Evolutionary conservation across 2,113 vertebrate genomes (phyloP).

Genomic region (Serilophus lunatus): DNA sequence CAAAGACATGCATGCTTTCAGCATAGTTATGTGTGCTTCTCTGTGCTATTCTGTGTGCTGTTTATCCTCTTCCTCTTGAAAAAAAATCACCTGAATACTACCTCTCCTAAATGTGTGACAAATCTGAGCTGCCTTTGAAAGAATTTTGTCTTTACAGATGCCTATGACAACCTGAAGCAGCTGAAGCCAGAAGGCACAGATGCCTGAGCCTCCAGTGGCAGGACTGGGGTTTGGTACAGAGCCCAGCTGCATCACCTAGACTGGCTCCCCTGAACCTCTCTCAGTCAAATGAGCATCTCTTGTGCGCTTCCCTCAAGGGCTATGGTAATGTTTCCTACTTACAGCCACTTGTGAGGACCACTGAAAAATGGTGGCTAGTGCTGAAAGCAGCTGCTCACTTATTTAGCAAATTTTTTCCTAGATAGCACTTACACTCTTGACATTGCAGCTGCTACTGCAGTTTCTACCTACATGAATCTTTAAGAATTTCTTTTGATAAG

Average conservation of each 20-base stretch:
- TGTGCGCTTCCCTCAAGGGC: conserved; percentile 4
- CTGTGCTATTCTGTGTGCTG: not conserved
- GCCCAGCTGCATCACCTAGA: not conserved
- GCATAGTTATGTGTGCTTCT: not conserved
- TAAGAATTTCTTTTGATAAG: conserved; percentile 3
- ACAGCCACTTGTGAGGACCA: conserved; percentile 1
- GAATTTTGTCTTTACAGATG: not conserved
- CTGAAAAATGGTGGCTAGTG: conserved; percentile 40
- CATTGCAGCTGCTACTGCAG: not conserved
- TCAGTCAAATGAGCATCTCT: not conserved
- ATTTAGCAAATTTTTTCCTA: conserved; percentile 32
- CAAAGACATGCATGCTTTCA: not conserved
- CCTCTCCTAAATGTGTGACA: not conserved
- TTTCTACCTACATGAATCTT: not conserved
- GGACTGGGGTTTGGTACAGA: not conserved
- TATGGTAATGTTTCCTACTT: conserved; percentile 22
- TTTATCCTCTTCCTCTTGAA: not conserved
- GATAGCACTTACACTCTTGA: conserved; percentile 5
- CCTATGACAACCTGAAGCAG: not conserved
- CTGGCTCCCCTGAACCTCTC: not conserved
- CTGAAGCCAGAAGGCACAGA: not conserved
- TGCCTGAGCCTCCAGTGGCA: fast-evolving
- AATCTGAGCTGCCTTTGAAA: not conserved
- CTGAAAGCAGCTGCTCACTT: conserved; percentile 25
- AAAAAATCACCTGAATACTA: not conserved